These are phyloP conservation scores for Amphipyra tragopoginis DNA, from an alignment of 2,888 invertebrate species.

Conservation along the genomic window DNA sequence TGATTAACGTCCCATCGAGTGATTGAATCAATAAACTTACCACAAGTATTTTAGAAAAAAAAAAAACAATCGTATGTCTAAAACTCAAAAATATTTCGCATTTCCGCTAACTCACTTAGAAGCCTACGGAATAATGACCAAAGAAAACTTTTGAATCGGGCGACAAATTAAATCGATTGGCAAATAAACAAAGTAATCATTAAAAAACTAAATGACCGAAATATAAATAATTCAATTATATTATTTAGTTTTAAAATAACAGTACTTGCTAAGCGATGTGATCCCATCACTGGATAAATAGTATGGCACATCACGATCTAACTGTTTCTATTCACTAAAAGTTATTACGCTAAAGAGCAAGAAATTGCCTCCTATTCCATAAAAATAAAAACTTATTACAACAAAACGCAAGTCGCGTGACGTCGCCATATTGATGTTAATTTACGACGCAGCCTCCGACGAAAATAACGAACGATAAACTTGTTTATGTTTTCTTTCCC, in stretches of 20 bases:
- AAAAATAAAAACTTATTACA: constrained; percentile 2
- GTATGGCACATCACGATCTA: constrained; percentile 51
- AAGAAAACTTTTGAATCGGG: background rate
- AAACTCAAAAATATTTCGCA: background rate
- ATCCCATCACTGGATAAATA: constrained; percentile 61
- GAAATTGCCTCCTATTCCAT: background rate
- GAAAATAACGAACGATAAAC: constrained; percentile 67
- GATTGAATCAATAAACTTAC: constrained; percentile 48
- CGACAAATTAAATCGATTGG: background rate
- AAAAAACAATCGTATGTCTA: background rate
- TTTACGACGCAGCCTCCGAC: constrained; percentile 45
- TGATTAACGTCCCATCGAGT: constrained; percentile 46
- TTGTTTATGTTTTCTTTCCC: constrained; percentile 81
- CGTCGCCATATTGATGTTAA: constrained; percentile 66
- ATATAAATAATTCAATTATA: background rate
- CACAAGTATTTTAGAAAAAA: background rate
- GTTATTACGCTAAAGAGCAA: background rate
- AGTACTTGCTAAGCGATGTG: constrained; percentile 38
- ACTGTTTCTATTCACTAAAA: background rate
- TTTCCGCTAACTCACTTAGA: background rate
- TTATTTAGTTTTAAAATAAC: background rate
- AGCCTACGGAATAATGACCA: background rate
- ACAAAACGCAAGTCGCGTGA: constrained; percentile 50
- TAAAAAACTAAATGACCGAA: background rate
- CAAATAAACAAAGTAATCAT: background rate